A percentile compares a stretch with the other conserved stretches of the same genome.
phyloP scores from a whole-genome alignment of 2,113 vertebrate genomes.

The Dryoscopus gambensis region DNA sequence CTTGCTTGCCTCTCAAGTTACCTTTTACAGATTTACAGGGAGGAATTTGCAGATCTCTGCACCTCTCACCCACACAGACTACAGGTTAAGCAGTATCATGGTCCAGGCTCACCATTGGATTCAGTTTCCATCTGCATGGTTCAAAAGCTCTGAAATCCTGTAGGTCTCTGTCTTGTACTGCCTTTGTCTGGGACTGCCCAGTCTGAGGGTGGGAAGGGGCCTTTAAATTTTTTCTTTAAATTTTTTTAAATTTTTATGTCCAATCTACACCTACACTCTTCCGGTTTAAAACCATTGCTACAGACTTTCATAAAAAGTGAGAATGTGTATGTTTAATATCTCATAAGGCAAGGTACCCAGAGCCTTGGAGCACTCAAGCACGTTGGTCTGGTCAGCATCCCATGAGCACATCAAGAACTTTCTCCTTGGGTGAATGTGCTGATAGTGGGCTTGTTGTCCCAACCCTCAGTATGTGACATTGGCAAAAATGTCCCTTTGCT shows the following conservation, averaged over 20 bases:
- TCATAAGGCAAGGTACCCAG: not conserved
- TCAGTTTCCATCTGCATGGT: not conserved
- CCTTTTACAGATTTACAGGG: not conserved
- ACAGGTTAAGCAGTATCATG: not conserved
- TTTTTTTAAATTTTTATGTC: too few relatives aligned
- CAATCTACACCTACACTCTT: not conserved
- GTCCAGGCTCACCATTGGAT: not conserved
- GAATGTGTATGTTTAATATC: not conserved
- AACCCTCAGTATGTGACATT: accelerated
- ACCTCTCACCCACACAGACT: not conserved
- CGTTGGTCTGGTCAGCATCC: not conserved
- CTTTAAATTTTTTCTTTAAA: not conserved
- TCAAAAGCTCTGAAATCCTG: not conserved
- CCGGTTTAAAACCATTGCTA: not conserved
- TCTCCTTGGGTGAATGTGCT: not conserved
- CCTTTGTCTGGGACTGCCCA: not conserved
- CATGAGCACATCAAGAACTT: not conserved
- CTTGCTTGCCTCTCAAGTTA: not conserved
- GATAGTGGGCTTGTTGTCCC: not conserved
- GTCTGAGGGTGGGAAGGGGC: not conserved
- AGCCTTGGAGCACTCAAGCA: accelerated
- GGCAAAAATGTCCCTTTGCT: not conserved
- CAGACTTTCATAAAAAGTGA: not conserved
- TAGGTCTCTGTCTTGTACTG: accelerated
- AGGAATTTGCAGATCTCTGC: not conserved